Evolutionary conservation across 2,888 invertebrate species (phyloP), one percentile per base, ranked within the genome.

Genomic region (Aphelenchoides bicaudatus): DNA sequence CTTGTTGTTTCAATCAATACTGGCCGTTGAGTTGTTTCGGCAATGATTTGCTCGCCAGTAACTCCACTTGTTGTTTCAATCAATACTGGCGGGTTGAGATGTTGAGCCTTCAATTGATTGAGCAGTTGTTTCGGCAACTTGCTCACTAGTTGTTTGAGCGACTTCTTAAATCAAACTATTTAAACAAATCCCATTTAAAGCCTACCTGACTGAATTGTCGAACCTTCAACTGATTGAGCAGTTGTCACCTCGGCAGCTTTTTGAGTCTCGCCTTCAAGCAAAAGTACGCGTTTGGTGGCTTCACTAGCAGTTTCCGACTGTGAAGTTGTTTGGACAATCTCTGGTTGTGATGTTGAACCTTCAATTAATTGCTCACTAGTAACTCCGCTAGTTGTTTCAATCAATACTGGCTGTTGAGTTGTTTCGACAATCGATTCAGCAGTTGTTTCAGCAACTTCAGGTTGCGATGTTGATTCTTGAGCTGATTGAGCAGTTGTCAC

Each of bases 391-490:
- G 56, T 49, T 8, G 38, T 25, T 16, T 48, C 37, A 2, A 30
- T 16, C 23, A 23, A 37, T n/a, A 10, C 27, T 13, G 43, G 23
- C 16, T 10, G 10, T 43, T 43, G 13, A 27, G 28, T 27, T 43
- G 43, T n/a, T n/a, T n/a, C 34, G 13, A 49, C 57, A 49, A 48
- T n/a, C 23, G 50, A 8, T 8, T 5, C 37, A 1, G 23, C 3
- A 19, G 23, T 1, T 10, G 21, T 25, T 47, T 59, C 39, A 8
- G 23, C 3, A 2, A 19, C 58, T 34, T 13, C 57, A 16, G 6
- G 10, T 19, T 31, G 8, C 16, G 48, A 16, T 51, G 51, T 53
- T 16, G 21, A 19, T 49, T 46, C 55, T 49, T 49, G 47, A 16
- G 10, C 50, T 13, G 10, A 10, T 49, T 13, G 51, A 8, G 10